Base-by-base conservation (phyloP, 2,113 vertebrate species). In the Kryptolebias marmoratus region DNA sequence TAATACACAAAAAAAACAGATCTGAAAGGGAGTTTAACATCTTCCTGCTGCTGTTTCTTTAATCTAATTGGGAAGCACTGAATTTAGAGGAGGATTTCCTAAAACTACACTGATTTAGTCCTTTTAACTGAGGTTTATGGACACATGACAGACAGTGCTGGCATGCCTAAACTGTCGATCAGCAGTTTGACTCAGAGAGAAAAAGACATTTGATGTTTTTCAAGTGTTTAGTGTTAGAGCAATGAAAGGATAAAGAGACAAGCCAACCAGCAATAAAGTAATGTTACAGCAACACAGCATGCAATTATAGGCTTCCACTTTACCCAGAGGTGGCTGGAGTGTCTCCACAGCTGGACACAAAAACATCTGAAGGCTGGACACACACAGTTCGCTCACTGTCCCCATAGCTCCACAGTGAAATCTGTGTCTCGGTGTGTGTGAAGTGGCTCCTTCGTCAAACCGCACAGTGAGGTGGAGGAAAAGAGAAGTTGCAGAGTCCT, bases 311-410 rank as follows among this genome's bases (percentile, higher is more conserved):
- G 54, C n/a, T 42, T 30, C 32, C 62, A 65, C 28, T 57, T 81
- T 93, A 96, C 95, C 95, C 95, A 93, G 73, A 78, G 87, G 52
- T 44, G 71, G 54, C 42, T 86, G 84, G 32, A 55, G 15, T 22
- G 80, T 22, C 47, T 82, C 87, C 74, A 92, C 81, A 2, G 92
- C 90, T 14, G 95, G 94, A 85, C 91, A 94, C 76, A 97, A 86
- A 83, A 97, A 95, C 1, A 94, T 94, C 89, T 96, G 95, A 79
- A 96, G 93, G 75, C 95, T 97, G 85, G 95, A 95, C 71, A 94
- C 91, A n/a, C 96, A 97, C 15, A 97, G 95, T 84, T 96, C 94
- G 45, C 88, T 93, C 80, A 97, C 94, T 0, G 95, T 95, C 80
- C 94, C 96, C 96, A 97, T 97, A 22, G 65, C n/a, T 72, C 22